Base-by-base conservation (phyloP, 2,113 vertebrate species). In the Misgurnus mizolepis region DNA sequence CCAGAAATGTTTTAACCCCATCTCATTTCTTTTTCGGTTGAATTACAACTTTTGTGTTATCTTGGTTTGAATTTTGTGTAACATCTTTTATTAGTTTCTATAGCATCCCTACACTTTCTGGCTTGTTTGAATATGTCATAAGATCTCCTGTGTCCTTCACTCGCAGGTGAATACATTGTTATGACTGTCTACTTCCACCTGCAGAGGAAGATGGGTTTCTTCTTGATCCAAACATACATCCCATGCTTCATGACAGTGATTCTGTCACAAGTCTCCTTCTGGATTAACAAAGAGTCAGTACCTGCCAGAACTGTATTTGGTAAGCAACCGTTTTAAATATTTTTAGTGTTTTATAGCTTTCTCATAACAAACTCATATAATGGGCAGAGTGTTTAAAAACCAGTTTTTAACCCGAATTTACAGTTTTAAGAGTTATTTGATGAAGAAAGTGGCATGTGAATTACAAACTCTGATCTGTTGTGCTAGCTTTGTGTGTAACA, bases 141-240 rank as follows among this genome's bases (percentile, higher is more conserved):
- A 34, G 11, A 50, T 73, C 12, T 68, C 0, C 27, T 58, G 9
- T 69, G 40, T 67, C 17, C 12, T 6, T 76, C 89, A 85, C 74
- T 86, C 84, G 85, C 91, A 98, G 97, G 96, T 91, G 97, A 98
- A 95, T 98, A 98, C 49, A 92, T 96, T 87, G 96, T 96, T 87
- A 98, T 98, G 97, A 98, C 96, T 2, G 97, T 98, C 85, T 93
- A 98, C 89, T 98, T 98, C 93, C 96, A 98, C 88, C 93, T 98
- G 83, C 96, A 97, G 91, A 95, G 97, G 90, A 98, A 98, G 91
- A 98, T 98, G 97, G 96, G 97, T 62, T 98, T 98, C 91, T 98
- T 98, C 93, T 93, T 98, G 92, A 98, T 98, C 87, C 97, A 98
- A 91, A 98, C 96, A 27, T 98, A 98, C 80, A 98, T 96, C 78